These are phyloP conservation scores for Oriolus oriolus DNA, from an alignment of 2,113 vertebrate genomes.

Conservation along the genomic window DNA sequence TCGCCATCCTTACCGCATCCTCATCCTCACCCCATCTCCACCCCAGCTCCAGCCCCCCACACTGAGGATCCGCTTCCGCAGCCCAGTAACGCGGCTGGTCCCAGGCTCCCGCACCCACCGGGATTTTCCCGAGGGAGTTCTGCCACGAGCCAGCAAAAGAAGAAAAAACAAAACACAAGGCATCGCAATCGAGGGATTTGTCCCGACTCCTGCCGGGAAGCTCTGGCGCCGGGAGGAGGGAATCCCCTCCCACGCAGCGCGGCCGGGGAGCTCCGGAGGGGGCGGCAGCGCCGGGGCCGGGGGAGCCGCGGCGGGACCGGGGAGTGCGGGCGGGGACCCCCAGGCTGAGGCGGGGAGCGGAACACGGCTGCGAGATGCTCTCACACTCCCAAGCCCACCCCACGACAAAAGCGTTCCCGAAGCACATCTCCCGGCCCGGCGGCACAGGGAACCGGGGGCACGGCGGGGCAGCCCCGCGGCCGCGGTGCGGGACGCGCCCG, in stretches of 20 bases:
- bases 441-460: background rate
- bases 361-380: accelerated
- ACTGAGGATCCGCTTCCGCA: background rate
- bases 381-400: accelerated
- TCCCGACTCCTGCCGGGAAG: background rate
- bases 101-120: background rate
- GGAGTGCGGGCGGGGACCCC: background rate
- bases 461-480: background rate
- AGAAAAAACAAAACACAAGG: background rate
- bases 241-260: background rate
- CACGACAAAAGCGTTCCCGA: background rate
- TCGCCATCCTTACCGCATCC: background rate
- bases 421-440: background rate
- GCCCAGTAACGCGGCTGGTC: background rate
- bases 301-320: background rate
- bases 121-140: background rate
- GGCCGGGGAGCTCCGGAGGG: background rate
- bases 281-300: background rate
- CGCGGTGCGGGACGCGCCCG: background rate
- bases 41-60: background rate
- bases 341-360: background rate
- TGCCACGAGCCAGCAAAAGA: background rate
- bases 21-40: background rate
- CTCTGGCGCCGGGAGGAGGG: background rate
- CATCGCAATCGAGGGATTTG: background rate